Base-by-base conservation (phyloP, 1,140 invertebrate species). In the Micrasema longulum region DNA sequence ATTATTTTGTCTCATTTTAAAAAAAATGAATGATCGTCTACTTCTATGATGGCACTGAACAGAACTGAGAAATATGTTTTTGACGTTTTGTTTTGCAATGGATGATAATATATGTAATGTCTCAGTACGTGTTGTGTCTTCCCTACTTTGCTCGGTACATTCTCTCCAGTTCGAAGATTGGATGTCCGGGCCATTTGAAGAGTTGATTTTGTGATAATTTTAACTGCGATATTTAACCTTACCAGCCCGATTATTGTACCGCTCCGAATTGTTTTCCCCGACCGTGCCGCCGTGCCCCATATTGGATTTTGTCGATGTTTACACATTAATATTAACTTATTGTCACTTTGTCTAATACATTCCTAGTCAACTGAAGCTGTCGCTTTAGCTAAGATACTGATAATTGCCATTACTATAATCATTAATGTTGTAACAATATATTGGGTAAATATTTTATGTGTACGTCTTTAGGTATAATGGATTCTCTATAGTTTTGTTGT, bases 341-440 rank as follows among this genome's bases (percentile, higher is more conserved):
- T 63, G 67, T 69, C 62, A 65, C 62, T 65, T 65, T 71, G 60
- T 75, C 60, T 75, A n/a, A n/a, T n/a, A 69, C 74, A 75, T 75
- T 75, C 74, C 74, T 75, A 75, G 74, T 75, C 74, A 75, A 48
- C 65, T 70, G 47, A 71, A 72, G 67, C 55, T 64, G 36, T 43
- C 18, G 62, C 74, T 72, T 75, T 60, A 65, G 70, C 63, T 69
- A 62, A 52, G 64, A 70, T 62, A 65, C 45, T 22, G 31, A 65
- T 65, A 65, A 14, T 48, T 65, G 62, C 41, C 62, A 50, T 48
- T 65, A 65, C 48, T 52, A 52, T 52, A 10, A 52, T 10, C 48
- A 12, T 22, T 18, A 52, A 20, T 52, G 48, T 52, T 52, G 48
- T 52, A 52, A 52, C 48, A 2, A 52, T 52, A 52, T 52, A 52